Conservation (phyloP, 2,888 invertebrate genomes). For the Ganaspis brasiliensis region DNA sequence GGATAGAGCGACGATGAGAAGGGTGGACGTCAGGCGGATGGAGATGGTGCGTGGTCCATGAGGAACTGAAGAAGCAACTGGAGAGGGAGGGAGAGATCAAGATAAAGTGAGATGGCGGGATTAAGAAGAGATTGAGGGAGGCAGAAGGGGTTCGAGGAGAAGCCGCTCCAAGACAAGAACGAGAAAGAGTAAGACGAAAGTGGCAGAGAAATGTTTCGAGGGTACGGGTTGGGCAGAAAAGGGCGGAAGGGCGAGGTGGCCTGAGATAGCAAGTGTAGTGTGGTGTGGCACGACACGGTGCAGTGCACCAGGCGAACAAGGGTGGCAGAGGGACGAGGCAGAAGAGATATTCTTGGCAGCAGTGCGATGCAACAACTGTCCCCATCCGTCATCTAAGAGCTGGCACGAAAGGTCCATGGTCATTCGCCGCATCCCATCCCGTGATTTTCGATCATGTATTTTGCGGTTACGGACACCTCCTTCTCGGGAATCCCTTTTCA, state of each 20-base stretch:
- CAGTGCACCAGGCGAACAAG: constrained; percentile 41
- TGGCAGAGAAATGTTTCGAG: constrained; percentile 59
- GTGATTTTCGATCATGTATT: constrained; percentile 33
- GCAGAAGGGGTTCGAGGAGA: constrained; percentile 17
- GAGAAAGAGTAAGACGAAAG: constrained; percentile 18
- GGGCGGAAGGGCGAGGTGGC: constrained; percentile 13
- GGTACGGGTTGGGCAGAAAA: constrained; percentile 51
- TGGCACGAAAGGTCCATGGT: constrained; percentile 55
- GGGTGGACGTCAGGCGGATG: constrained; percentile 51
- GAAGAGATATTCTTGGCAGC: constrained; percentile 75
- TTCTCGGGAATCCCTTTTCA: neutral
- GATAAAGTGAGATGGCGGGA: constrained; percentile 40
- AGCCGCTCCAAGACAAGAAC: constrained; percentile 16
- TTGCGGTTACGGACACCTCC: neutral
- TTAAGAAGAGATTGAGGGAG: constrained; percentile 10
- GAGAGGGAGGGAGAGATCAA: constrained; percentile 43
- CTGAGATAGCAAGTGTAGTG: constrained; percentile 41
- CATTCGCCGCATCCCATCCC: constrained; percentile 43
- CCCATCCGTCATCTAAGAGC: constrained; percentile 75
- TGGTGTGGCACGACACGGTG: constrained; percentile 40
- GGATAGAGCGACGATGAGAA: constrained; percentile 37
- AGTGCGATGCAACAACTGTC: constrained; percentile 78
- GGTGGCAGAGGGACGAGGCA: constrained; percentile 40
- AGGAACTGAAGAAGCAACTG: constrained; percentile 44
- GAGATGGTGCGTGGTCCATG: constrained; percentile 57